A percentile compares a stretch with the other conserved stretches of the same genome.
These are phyloP conservation scores for Caenorhabditis brenneri DNA, from an alignment of 1,140 invertebrate genomes.

Conservation along the genomic window DNA sequence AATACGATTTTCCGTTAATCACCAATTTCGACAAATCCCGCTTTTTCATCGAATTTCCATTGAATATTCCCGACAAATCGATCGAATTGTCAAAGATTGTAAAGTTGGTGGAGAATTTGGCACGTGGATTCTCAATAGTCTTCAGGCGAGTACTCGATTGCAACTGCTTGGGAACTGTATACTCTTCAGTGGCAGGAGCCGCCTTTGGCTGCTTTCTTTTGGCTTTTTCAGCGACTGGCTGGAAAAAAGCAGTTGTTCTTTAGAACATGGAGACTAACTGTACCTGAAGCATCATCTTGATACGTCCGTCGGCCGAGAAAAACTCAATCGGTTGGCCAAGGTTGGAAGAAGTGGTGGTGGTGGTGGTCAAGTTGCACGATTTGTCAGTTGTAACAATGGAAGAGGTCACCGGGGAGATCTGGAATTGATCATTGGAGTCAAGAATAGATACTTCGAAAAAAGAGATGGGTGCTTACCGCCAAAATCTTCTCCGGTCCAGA, in stretches of 20 bases:
- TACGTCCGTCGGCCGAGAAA: neutral
- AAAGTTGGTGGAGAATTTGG: neutral
- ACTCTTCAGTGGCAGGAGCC: no score
- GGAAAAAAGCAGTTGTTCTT: no score
- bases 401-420: neutral
- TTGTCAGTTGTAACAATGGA: neutral
- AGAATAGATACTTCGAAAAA: no score
- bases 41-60: slow-evolving; percentile 7
- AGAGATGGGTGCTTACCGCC: neutral
- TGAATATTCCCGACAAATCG: slow-evolving; percentile 12
- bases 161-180: neutral
- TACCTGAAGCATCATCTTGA: neutral
- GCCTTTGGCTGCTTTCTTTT: neutral
- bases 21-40: neutral
- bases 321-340: neutral
- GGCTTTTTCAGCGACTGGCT: neutral
- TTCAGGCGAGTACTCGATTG: slow-evolving; percentile 28
- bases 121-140: neutral
- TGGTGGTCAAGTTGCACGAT: no score
- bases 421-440: no score
- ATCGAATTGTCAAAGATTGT: neutral
- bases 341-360: neutral
- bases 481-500: neutral
- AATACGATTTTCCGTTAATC: slow-evolving; percentile 14
- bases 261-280: no score